Evolutionary conservation across 2,888 invertebrate species (phyloP).

Genomic region (Drosophila stalkeri): DNA sequence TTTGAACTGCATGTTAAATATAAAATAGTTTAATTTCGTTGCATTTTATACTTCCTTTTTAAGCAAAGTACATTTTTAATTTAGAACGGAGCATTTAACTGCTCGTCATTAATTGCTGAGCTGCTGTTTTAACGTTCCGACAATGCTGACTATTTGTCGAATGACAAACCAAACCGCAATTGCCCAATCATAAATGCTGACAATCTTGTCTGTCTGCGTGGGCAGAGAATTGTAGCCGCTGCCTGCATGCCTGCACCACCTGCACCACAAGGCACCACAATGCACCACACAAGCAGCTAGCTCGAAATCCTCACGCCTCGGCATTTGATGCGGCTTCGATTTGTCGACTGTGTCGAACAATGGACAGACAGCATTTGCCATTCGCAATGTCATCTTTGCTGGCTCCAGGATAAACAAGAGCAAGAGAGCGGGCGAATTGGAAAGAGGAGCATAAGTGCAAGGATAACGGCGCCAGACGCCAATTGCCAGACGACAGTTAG

Average conservation of each 20-base stretch:
- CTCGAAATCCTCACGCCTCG: conserved; percentile 14
- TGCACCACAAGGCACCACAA: conserved; percentile 16
- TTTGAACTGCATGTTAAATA: neutral
- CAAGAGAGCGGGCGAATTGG: too few relatives aligned
- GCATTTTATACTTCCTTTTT: neutral
- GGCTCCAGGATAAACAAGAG: conserved; percentile 5
- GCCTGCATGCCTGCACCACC: conserved; percentile 14
- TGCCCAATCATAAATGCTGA: conserved; percentile 62
- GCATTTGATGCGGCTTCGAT: conserved; percentile 52
- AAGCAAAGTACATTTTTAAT: neutral
- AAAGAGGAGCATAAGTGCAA: neutral
- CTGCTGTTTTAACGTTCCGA: conserved; percentile 13
- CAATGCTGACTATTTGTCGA: conserved; percentile 15
- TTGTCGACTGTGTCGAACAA: conserved; percentile 42
- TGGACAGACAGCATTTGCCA: conserved; percentile 19
- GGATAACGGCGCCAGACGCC: conserved; percentile 40
- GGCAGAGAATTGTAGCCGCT: neutral
- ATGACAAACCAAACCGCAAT: conserved; percentile 35
- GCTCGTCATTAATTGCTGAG: neutral
- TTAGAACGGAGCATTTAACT: neutral
- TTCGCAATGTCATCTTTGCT: conserved; percentile 23
- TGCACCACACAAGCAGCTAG: neutral
- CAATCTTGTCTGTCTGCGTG: conserved; percentile 42
- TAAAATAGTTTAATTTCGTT: neutral
- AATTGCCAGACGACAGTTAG: conserved; percentile 48